phyloP scores from a whole-genome alignment of 92 coral and sea anemone species.

The Epizoanthus illoricatus region DNA sequence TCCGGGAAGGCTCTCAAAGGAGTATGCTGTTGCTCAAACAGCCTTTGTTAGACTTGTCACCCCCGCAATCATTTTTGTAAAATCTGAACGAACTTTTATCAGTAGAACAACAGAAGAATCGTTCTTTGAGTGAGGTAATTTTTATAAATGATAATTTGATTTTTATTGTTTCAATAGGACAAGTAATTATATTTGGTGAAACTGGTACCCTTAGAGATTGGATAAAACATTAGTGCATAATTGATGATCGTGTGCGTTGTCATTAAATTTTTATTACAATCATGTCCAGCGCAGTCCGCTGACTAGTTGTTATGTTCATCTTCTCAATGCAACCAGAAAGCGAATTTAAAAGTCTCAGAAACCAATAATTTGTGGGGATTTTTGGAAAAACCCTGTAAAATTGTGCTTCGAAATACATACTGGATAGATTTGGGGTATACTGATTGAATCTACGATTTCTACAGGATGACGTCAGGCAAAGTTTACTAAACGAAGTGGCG shows the following conservation, averaged over 20 bases:
- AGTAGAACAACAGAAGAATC: no score
- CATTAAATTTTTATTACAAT: conserved; percentile 19
- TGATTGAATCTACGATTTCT: not conserved
- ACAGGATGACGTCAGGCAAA: conserved; percentile 26
- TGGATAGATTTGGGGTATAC: not conserved
- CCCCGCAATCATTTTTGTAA: no score
- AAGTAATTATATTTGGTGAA: not conserved
- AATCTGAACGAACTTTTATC: no score
- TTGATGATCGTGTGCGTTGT: not conserved
- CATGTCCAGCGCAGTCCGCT: conserved; percentile 7
- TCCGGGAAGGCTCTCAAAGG: no score
- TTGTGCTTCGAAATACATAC: not conserved
- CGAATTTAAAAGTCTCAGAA: not conserved
- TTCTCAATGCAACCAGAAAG: not conserved
- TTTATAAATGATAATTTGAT: not conserved
- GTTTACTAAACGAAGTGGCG: conserved; percentile 2
- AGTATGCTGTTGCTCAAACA: no score
- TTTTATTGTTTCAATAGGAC: not conserved
- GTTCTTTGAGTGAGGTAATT: not conserved
- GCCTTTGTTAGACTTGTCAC: no score
- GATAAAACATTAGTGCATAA: conserved; percentile 12
- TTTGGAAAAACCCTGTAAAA: not conserved
- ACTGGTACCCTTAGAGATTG: conserved; percentile 24
- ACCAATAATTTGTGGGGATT: not conserved
- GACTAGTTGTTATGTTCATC: not conserved